Evolutionary conservation across 2,888 invertebrate species (phyloP).

Genomic region (Amphipyra tragopoginis): DNA sequence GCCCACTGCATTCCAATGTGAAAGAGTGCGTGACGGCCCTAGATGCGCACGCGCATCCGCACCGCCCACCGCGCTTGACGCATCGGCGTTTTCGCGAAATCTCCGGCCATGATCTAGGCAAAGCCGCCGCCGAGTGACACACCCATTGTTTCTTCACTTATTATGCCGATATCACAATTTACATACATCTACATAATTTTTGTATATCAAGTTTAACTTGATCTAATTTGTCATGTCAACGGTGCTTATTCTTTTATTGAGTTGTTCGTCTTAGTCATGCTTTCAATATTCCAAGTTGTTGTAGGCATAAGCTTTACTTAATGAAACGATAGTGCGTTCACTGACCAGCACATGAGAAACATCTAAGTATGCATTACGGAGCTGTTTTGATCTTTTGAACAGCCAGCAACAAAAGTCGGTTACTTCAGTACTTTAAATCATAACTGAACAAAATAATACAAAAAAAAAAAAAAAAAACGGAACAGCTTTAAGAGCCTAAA

Average conservation of each 20-base stretch:
- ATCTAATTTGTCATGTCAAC: conserved; percentile 44
- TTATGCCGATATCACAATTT: conserved; percentile 35
- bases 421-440: too few relatives aligned
- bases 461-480: too few relatives aligned
- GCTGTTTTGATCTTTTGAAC: too few relatives aligned
- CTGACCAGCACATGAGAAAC: too few relatives aligned
- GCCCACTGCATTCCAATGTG: background rate
- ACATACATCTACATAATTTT: conserved; percentile 43
- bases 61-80: conserved; percentile 55
- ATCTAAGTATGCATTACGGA: too few relatives aligned
- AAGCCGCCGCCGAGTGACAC: conserved; percentile 62
- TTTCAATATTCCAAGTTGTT: conserved; percentile 1
- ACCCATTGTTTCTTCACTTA: conserved; percentile 54
- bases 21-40: conserved; percentile 39
- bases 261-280: background rate
- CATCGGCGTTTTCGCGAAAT: conserved; percentile 58
- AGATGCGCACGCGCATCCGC: conserved; percentile 12
- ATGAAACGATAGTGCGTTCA: too few relatives aligned
- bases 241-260: conserved; percentile 20
- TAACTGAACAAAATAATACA: too few relatives aligned
- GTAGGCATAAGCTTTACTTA: too few relatives aligned
- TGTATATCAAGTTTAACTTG: conserved; percentile 35
- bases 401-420: too few relatives aligned
- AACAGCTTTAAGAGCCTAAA: too few relatives aligned
- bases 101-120: conserved; percentile 55